Evolutionary conservation across 2,888 invertebrate species (phyloP).

Genomic region (Drosophila lacicola): DNA sequence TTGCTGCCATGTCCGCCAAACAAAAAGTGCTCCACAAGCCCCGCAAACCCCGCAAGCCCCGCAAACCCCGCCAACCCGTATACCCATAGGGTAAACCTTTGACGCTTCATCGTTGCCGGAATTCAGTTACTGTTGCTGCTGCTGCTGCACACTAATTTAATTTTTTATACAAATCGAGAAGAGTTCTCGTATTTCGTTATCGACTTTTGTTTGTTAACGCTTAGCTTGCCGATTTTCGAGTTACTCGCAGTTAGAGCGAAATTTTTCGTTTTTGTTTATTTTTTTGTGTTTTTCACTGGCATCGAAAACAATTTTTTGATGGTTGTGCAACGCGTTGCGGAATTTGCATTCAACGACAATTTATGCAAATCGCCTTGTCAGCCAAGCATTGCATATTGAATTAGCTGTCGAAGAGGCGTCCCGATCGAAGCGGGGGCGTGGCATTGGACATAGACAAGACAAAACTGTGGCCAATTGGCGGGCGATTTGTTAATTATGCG

Average conservation of each 20-base stretch:
- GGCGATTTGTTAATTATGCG: conserved; percentile 49
- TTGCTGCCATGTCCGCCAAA: conserved; percentile 49
- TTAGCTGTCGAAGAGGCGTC: conserved; percentile 31
- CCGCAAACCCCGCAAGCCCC: background rate
- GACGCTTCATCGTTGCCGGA: conserved; percentile 62
- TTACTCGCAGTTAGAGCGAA: conserved; percentile 23
- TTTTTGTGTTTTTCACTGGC: conserved; percentile 32
- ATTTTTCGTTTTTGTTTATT: conserved; percentile 8
- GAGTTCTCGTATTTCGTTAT: conserved; percentile 72
- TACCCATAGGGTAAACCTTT: conserved; percentile 47
- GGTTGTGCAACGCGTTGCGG: conserved; percentile 50
- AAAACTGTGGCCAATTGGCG: conserved; percentile 60
- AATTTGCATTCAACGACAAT: conserved; percentile 83
- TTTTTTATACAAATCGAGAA: conserved; percentile 73
- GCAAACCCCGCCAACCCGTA: conserved; percentile 3
- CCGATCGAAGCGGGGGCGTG: conserved; percentile 1
- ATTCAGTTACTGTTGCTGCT: conserved; percentile 64
- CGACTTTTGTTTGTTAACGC: conserved; percentile 78
- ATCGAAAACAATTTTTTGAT: conserved; percentile 63
- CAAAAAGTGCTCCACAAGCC: conserved; percentile 16
- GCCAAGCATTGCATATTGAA: conserved; percentile 52
- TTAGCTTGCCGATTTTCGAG: conserved; percentile 71
- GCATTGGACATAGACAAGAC: conserved; percentile 49
- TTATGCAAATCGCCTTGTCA: conserved; percentile 82
- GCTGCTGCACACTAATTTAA: conserved; percentile 67